Conservation (phyloP, 2,888 invertebrate species). For the Acronicta alni region DNA sequence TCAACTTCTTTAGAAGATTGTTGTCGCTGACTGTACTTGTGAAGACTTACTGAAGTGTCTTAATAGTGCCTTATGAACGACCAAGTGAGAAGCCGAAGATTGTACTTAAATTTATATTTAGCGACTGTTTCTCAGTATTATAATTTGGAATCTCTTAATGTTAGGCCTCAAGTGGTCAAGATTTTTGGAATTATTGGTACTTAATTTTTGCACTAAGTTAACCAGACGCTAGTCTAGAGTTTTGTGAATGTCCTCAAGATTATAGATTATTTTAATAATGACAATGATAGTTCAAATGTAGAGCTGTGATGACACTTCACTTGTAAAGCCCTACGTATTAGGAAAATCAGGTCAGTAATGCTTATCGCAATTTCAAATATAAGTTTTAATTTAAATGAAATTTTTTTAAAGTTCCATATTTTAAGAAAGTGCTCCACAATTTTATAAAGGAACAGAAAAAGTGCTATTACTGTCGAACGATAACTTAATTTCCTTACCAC, state of each 20-base stretch:
- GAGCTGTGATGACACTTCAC: conserved; percentile 38
- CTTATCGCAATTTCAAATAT: background rate
- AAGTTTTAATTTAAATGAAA: conserved; percentile 17
- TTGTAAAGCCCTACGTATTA: conserved; percentile 14
- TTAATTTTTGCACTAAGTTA: conserved; percentile 67
- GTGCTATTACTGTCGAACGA: conserved; percentile 35
- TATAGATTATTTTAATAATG: conserved; percentile 22
- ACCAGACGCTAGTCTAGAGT: conserved; percentile 63
- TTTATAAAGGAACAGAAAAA: conserved; percentile 26
- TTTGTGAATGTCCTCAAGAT: conserved; percentile 21
- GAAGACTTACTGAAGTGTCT: conserved; percentile 66
- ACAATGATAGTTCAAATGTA: conserved; percentile 26
- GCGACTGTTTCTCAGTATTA: conserved; percentile 58
- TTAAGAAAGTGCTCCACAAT: conserved; percentile 9
- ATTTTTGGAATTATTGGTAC: conserved; percentile 49
- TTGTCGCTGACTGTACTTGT: conserved; percentile 57
- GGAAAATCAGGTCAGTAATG: conserved; percentile 2
- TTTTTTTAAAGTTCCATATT: conserved; percentile 16
- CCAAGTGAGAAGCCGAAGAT: conserved; percentile 56
- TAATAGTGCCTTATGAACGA: conserved; percentile 65
- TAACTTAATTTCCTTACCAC: conserved; percentile 33
- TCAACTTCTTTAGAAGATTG: conserved; percentile 32
- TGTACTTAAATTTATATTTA: conserved; percentile 59
- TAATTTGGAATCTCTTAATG: conserved; percentile 53
- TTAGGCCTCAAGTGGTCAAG: conserved; percentile 43